Base-by-base conservation (phyloP, 2,113 vertebrate genomes). In the Sylvilagus bachmani region DNA sequence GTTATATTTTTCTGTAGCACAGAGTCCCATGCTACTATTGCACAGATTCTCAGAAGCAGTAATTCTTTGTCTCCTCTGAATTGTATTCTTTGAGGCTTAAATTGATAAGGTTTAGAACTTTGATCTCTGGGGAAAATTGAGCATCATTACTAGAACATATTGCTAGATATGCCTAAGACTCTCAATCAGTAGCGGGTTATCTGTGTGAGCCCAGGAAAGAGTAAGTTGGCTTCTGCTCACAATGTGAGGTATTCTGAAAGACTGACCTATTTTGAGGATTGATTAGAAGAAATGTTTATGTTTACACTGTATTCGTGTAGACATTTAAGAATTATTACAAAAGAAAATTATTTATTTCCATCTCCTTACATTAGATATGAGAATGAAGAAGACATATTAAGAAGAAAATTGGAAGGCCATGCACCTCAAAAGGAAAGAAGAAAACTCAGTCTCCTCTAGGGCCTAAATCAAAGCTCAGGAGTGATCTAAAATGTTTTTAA, bases 401-500 rank as follows among this genome's bases (percentile, higher is more conserved):
- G 33, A 71, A 86, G 61, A 97, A 94, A 96, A 96, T 58, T 91
- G 10, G 92, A 87, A 98, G 92, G 92, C 92, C 87, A 94, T 24
- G 11, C 66, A 89, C 25, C 61, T 44, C 27, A 77, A 91, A 96
- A 90, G 79, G 88, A 86, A 97, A 87, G 74, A 96, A 93, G 58
- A 85, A 85, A 84, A 91, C 81, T 94, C 94, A 61, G 84, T 96
- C 91, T 85, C 97, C 95, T 97, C 94, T 88, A 80, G 79, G 74
- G 77, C 62, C 82, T 77, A 96, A 95, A 89, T 79, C 95, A 98
- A 97, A 97, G 97, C 97, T 94, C 85, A 96, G 95, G 93, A 98
- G 97, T 98, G 89, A 98, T 98, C 97, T 96, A 91, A 96, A 98
- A 98, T 96, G 89, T 95, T 94, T 98, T 98, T 97, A 92, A 82